phyloP scores from a whole-genome alignment of 2,113 vertebrate genomes.

The western clawed frog (Xenopus tropicalis) region DNA sequence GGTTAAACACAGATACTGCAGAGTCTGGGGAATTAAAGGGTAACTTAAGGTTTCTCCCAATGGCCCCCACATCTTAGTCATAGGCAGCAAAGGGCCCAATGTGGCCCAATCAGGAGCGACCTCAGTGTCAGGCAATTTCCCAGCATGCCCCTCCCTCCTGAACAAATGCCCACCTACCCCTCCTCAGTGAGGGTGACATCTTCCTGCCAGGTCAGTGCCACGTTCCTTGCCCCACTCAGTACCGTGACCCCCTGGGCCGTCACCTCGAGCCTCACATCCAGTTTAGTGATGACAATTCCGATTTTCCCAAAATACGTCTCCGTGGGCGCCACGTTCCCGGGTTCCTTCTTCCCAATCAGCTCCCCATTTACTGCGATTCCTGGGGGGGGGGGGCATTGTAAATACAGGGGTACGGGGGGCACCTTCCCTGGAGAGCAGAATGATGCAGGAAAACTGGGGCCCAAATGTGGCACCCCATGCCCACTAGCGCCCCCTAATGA shows the following conservation, averaged over 20 bases:
- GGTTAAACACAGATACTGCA: not conserved
- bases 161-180: slow-evolving; percentile 61
- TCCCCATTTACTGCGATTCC: slow-evolving; percentile 87
- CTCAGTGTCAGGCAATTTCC: no score
- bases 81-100: no score
- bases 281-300: slow-evolving; percentile 71
- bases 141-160: no score
- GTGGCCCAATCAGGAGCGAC: no score
- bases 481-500: no score
- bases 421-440: no score
- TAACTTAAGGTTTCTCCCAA: no score
- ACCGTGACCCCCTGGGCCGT: slow-evolving; percentile 73
- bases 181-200: slow-evolving; percentile 60
- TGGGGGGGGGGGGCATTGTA: slow-evolving; percentile 43
- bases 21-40: not conserved
- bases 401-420: no score
- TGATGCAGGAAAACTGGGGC: no score
- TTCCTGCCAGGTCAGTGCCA: slow-evolving; percentile 76
- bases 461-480: no score
- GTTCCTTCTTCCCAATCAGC: slow-evolving; percentile 76
- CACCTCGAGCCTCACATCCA: slow-evolving; percentile 74
- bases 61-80: no score
- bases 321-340: slow-evolving; percentile 54
- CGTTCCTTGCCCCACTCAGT: slow-evolving; percentile 58
- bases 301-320: slow-evolving; percentile 84